Evolutionary conservation across 2,888 invertebrate genomes (phyloP).

Genomic region (Monoplex corrugatus): DNA sequence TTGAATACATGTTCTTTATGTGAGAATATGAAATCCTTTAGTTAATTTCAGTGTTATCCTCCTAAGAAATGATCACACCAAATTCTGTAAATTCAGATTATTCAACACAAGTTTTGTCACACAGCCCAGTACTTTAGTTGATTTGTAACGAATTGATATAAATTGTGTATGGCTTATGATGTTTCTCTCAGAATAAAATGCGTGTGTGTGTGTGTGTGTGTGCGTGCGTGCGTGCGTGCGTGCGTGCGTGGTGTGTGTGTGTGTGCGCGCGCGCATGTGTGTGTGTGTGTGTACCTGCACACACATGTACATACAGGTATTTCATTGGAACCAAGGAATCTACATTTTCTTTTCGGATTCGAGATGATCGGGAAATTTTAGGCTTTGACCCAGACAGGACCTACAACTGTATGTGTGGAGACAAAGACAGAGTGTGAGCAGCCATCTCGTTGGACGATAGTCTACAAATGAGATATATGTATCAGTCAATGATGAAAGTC

Average conservation of each 20-base stretch:
- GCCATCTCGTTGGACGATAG: slow-evolving; percentile 88
- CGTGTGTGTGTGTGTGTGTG: too few relatives aligned
- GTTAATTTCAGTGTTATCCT: too few relatives aligned
- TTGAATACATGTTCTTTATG: too few relatives aligned
- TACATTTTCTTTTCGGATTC: slow-evolving; percentile 97
- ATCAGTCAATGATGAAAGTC: too few relatives aligned
- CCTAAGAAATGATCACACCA: too few relatives aligned
- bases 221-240: not conserved
- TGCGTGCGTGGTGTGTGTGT: slow-evolving; percentile 9
- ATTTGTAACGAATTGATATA: too few relatives aligned
- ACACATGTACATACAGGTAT: slow-evolving; percentile 82
- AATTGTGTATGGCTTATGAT: too few relatives aligned
- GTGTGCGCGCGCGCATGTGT: slow-evolving; percentile 16
- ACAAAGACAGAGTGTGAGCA: slow-evolving; percentile 87
- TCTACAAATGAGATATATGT: slow-evolving; percentile 61
- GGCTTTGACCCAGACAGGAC: slow-evolving; percentile 91
- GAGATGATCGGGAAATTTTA: slow-evolving; percentile 97
- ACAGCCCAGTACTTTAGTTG: too few relatives aligned
- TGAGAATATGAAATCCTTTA: too few relatives aligned
- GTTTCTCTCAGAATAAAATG: too few relatives aligned
- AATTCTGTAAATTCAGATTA: too few relatives aligned
- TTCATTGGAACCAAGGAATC: slow-evolving; percentile 97
- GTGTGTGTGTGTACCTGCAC: not conserved
- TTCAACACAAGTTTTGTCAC: too few relatives aligned
- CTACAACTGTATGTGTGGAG: slow-evolving; percentile 91